These are phyloP conservation scores for Galaxias olidus DNA, from an alignment of 2,797 vertebrate genomes.

Conservation along the genomic window DNA sequence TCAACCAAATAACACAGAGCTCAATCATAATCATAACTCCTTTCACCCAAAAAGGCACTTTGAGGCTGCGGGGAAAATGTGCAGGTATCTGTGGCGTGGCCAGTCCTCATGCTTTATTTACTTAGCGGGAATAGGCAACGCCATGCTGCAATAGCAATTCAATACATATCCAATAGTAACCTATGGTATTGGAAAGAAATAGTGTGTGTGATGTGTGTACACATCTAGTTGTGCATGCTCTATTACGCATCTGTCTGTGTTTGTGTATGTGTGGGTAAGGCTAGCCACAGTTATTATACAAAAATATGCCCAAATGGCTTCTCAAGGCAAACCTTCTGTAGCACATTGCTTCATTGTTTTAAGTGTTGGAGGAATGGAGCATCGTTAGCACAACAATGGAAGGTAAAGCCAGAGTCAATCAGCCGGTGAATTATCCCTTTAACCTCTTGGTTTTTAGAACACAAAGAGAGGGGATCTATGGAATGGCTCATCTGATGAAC, in stretches of 20 bases:
- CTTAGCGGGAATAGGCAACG: constrained; percentile 28
- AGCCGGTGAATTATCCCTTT: too few species aligned
- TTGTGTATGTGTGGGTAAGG: not conserved
- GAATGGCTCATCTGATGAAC: constrained; percentile 51
- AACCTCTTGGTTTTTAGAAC: too few species aligned
- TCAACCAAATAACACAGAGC: too few species aligned
- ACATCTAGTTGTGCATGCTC: too few species aligned
- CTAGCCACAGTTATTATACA: constrained; percentile 30
- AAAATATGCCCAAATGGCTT: constrained; percentile 47
- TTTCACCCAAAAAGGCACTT: not conserved
- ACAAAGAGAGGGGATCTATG: not conserved
- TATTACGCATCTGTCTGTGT: not conserved
- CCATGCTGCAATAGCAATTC: constrained; percentile 9
- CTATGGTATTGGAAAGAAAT: constrained; percentile 40
- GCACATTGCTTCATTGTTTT: too few species aligned
- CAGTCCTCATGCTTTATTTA: too few species aligned
- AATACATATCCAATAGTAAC: constrained; percentile 40
- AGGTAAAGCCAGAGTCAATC: too few species aligned
- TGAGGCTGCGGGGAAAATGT: not conserved
- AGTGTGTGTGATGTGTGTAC: constrained; percentile 1
- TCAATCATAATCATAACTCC: not conserved
- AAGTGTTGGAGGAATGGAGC: too few species aligned
- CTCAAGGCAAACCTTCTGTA: constrained; percentile 20
- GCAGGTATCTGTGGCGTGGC: constrained; percentile 12
- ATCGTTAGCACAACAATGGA: too few species aligned